These are phyloP conservation scores for Mesorhabditis belari DNA, from an alignment of 2,888 invertebrate genomes.

Conservation along the genomic window DNA sequence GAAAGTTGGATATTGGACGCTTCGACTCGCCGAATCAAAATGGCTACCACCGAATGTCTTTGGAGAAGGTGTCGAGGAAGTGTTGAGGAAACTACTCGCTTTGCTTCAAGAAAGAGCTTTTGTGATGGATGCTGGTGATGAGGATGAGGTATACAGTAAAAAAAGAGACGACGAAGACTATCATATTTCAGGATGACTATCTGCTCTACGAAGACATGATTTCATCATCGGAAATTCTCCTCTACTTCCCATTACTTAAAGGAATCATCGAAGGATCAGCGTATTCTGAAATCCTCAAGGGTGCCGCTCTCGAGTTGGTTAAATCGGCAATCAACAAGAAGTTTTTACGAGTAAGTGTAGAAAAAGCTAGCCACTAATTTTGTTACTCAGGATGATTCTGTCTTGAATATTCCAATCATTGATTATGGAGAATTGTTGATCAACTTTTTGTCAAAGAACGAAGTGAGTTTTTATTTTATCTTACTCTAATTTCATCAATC, in stretches of 20 bases:
- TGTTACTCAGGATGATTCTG: constrained; percentile 17
- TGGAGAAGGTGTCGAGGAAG: constrained; percentile 28
- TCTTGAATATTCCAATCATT: constrained; percentile 29
- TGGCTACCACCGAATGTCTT: constrained; percentile 27
- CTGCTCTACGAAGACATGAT: constrained; percentile 26
- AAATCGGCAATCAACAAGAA: constrained; percentile 23
- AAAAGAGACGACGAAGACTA: background rate
- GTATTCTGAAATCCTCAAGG: constrained; percentile 1
- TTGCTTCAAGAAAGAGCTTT: constrained; percentile 34
- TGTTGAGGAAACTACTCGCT: constrained; percentile 33
- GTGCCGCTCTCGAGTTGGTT: constrained; percentile 17
- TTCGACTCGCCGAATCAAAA: constrained; percentile 35
- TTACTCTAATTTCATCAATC: background rate
- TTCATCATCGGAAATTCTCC: constrained; percentile 28
- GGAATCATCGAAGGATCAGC: background rate
- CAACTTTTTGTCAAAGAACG: constrained; percentile 10
- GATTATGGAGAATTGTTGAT: constrained; percentile 27
- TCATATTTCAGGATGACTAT: constrained; percentile 14
- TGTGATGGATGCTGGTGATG: constrained; percentile 35
- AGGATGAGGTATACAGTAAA: constrained; percentile 16
- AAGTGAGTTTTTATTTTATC: background rate
- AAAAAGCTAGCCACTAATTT: background rate
- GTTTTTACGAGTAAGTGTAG: constrained; percentile 14
- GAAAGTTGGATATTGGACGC: constrained; percentile 32
- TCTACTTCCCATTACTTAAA: constrained; percentile 25